These are phyloP conservation scores for Conger conger DNA, from an alignment of 2,113 vertebrate species.

Conservation along the genomic window DNA sequence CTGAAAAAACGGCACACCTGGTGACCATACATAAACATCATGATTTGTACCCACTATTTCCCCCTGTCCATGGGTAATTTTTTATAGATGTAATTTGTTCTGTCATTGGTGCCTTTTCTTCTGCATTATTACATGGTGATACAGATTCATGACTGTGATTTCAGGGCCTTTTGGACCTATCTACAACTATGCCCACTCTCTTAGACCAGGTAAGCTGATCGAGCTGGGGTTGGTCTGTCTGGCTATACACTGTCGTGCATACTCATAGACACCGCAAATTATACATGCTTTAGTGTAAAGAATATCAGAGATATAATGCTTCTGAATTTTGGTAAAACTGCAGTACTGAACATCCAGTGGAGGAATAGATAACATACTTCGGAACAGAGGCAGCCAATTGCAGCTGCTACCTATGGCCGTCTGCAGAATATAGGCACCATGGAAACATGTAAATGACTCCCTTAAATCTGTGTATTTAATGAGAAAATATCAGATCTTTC, in stretches of 20 bases:
- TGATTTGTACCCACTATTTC: too few species aligned
- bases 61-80: too few species aligned
- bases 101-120: not conserved
- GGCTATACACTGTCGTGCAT: not conserved
- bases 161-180: conserved; percentile 63
- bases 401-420: too few species aligned
- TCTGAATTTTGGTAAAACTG: too few species aligned
- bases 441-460: not conserved
- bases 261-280: too few species aligned
- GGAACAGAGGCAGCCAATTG: too few species aligned
- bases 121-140: not conserved
- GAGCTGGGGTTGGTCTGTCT: not conserved
- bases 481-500: not conserved
- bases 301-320: too few species aligned
- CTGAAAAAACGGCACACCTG: too few species aligned
- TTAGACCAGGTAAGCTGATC: conserved; percentile 56
- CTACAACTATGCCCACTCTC: conserved; percentile 43
- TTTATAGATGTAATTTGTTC: not conserved
- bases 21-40: too few species aligned
- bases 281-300: too few species aligned
- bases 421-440: not conserved
- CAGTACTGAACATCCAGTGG: too few species aligned
- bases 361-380: too few species aligned
- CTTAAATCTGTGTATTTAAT: not conserved
- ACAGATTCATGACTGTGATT: conserved; percentile 37